phyloP scores from a whole-genome alignment of 2,113 vertebrate genomes.

The Poicephalus meyeri region DNA sequence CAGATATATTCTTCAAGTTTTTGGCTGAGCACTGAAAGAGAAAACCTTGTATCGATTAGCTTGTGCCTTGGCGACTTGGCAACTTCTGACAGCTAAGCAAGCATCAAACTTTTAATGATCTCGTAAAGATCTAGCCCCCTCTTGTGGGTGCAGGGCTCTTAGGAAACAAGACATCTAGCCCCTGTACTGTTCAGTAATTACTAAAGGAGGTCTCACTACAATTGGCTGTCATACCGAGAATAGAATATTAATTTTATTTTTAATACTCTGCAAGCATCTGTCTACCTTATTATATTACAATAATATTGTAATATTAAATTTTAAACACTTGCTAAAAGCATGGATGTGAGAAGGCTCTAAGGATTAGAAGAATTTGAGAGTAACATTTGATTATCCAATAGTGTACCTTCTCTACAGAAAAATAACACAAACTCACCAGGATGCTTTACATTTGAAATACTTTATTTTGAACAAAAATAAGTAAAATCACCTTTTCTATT shows the following conservation, averaged over 20 bases:
- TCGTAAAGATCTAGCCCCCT: background rate
- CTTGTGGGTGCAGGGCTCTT: background rate
- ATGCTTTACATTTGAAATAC: background rate
- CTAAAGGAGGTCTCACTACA: background rate
- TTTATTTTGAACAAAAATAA: background rate
- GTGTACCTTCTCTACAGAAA: background rate
- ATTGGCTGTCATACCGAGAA: background rate
- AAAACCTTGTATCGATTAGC: constrained; percentile 4
- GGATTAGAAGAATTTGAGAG: background rate
- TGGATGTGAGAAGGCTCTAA: background rate
- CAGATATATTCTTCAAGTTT: constrained; percentile 99
- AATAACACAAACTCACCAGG: background rate
- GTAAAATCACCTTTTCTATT: background rate
- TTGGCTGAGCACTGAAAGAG: constrained; percentile 93
- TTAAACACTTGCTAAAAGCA: background rate
- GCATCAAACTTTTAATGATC: background rate
- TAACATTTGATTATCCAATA: background rate
- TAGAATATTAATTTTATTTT: background rate
- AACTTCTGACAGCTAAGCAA: background rate
- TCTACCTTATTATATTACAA: background rate
- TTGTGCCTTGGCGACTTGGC: background rate
- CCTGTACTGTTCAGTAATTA: background rate
- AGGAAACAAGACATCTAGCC: background rate
- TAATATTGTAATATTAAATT: background rate
- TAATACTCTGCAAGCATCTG: background rate